Base-by-base conservation (phyloP, 2,888 invertebrate species). In the Aplocera efformata region DNA sequence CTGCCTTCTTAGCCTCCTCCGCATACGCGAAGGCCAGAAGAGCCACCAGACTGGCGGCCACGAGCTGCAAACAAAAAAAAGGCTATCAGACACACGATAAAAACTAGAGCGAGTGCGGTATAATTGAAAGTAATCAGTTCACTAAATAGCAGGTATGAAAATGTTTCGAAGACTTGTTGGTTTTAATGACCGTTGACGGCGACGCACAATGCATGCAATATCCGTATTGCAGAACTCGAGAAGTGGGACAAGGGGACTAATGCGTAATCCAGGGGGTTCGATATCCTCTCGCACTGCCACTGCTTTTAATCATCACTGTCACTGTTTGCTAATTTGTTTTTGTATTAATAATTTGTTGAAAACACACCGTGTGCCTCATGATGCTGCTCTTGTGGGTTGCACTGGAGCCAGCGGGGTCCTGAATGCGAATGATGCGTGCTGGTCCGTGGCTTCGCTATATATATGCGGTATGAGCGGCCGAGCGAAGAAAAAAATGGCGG, bases 11-110 rank as follows among this genome's bases (percentile, higher is more conserved):
- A 61, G 85, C 85, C 62, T 90, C 90, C 71, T 90, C 91, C 50
- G 90, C 91, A 47, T 89, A 67, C 53, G 90, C 86, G 75, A 85
- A 76, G 77, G 91, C 89, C 68, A 91, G 69, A 66, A 91, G 82
- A 80, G 90, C 90, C 88, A 91, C 89, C 84, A 91, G 90, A 85
- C 91, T 83, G 84, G 89, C 82, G 79, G 88, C 88, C 84, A 89
- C 88, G 80, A 89, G 85, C 89, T 89, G 81, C 32, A 56, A 76
- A 58, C 63, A 64, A 63, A 64, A 47, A 45, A 43, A 50, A 47
- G 32, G 32, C 6, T 30, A 29, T 45, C 37, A 21, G 45, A 42
- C 42, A 53, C 22, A 27, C 36, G 40, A 42, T 26, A 39, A 24
- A 50, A 69, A 67, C 53, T 60, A 38, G 59, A 50, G 46, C 63